Percentiles rank a stretch among this genome's conserved stretches.
These are phyloP conservation scores for Dascillus cervinus DNA, from an alignment of 2,888 invertebrate species.

Conservation along the genomic window DNA sequence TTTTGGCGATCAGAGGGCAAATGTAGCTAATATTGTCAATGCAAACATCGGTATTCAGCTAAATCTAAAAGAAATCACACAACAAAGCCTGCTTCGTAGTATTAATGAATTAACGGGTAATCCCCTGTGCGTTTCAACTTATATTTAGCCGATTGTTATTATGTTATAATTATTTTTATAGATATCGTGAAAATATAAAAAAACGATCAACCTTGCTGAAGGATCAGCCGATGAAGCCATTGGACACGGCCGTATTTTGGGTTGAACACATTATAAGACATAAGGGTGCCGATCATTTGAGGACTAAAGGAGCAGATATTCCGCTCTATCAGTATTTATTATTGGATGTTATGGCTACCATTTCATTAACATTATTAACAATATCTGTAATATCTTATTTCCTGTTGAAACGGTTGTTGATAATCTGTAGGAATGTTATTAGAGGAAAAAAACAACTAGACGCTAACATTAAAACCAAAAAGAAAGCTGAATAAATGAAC, in stretches of 20 bases:
- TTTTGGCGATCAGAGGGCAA: conserved; percentile 12
- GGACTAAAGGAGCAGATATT: conserved; percentile 12
- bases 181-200: conserved; percentile 20
- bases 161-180: conserved; percentile 17
- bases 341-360: conserved; percentile 20
- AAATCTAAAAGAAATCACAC: conserved; percentile 2
- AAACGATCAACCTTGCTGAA: conserved; percentile 14
- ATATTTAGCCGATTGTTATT: neutral
- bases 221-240: conserved; percentile 24
- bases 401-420: no score
- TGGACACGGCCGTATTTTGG: conserved; percentile 27
- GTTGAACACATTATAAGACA: conserved; percentile 27
- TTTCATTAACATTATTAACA: conserved; percentile 4
- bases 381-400: no score
- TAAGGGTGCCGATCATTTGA: conserved; percentile 23
- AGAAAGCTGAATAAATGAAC: no score
- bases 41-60: conserved; percentile 2
- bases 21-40: conserved; percentile 7
- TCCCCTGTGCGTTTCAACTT: conserved; percentile 1
- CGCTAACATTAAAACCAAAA: no score
- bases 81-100: neutral
- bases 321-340: conserved; percentile 22
- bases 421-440: no score
- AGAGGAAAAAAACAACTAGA: no score
- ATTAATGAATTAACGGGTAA: neutral